phyloP scores from a whole-genome alignment of 1,140 invertebrate species.

The Papilio dardanus region DNA sequence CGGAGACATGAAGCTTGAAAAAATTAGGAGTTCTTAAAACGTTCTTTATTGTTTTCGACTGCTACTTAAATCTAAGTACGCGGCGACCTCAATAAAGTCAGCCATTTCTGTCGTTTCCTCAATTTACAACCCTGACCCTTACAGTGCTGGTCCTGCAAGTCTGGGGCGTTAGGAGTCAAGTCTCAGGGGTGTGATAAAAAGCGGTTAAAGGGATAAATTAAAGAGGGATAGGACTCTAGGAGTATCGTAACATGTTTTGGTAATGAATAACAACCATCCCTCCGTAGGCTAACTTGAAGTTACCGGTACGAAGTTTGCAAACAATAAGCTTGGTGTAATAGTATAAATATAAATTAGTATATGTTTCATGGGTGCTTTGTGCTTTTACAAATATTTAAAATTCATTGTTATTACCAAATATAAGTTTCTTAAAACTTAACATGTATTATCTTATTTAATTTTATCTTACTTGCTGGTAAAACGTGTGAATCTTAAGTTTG shows the following conservation, averaged over 20 bases:
- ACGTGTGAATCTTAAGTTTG: too few relatives aligned
- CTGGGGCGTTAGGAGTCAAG: not conserved
- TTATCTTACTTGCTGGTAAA: too few relatives aligned
- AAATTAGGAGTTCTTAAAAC: not conserved
- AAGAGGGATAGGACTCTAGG: constrained; percentile 23
- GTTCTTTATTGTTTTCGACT: not conserved
- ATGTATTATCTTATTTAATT: too few relatives aligned
- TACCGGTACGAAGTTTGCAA: not conserved
- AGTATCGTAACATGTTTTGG: not conserved
- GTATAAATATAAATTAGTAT: not conserved
- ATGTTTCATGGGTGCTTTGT: not conserved
- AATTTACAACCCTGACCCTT: constrained; percentile 10
- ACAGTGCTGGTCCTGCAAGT: not conserved
- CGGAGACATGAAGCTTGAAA: not conserved
- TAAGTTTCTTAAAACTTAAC: too few relatives aligned
- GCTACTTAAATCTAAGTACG: constrained; percentile 20
- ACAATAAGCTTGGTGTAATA: not conserved
- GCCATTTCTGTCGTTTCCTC: not conserved
- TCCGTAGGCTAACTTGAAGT: not conserved
- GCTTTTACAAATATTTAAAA: not conserved
- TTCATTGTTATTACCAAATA: too few relatives aligned
- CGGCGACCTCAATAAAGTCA: constrained; percentile 3
- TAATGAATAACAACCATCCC: not conserved
- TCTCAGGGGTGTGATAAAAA: constrained; percentile 15
- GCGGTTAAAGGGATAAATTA: constrained; percentile 23